These are phyloP conservation scores for Parochlus steinenii DNA, from an alignment of 2,888 invertebrate genomes.

Conservation along the genomic window DNA sequence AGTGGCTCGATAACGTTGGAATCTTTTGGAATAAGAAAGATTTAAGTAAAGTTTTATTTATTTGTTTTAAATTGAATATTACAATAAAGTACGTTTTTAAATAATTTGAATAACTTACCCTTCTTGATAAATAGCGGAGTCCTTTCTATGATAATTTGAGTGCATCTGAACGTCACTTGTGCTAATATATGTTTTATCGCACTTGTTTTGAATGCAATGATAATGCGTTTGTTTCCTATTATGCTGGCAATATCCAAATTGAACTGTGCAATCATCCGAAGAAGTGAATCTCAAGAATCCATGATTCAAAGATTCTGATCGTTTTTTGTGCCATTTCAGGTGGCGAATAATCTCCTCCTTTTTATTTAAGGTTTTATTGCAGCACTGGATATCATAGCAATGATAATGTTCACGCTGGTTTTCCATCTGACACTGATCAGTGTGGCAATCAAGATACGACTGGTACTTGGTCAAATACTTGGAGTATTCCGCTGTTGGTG, in stretches of 20 bases:
- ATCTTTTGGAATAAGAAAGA: slow-evolving; percentile 25
- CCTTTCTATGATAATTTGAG: slow-evolving; percentile 95
- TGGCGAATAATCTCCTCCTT: slow-evolving; percentile 98
- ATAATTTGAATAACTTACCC: slow-evolving; percentile 32
- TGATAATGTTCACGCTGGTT: slow-evolving; percentile 77
- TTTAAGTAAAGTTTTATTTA: background rate
- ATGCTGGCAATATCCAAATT: slow-evolving; percentile 75
- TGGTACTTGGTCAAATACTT: slow-evolving; percentile 24
- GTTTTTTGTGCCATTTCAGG: slow-evolving; percentile 98
- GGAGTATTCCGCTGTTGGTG: slow-evolving; percentile 15
- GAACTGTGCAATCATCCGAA: slow-evolving; percentile 81
- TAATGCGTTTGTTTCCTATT: slow-evolving; percentile 92
- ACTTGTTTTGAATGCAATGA: slow-evolving; percentile 88
- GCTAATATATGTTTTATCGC: slow-evolving; percentile 92
- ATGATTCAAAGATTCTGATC: slow-evolving; percentile 89
- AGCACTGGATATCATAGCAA: slow-evolving; percentile 49
- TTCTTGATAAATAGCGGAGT: slow-evolving; percentile 93
- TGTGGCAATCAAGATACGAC: slow-evolving; percentile 30
- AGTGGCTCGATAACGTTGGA: slow-evolving; percentile 88
- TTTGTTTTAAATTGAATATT: slow-evolving; percentile 1
- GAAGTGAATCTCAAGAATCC: slow-evolving; percentile 77
- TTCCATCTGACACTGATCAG: slow-evolving; percentile 25
- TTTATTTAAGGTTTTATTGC: slow-evolving; percentile 79
- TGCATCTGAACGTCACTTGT: slow-evolving; percentile 99
- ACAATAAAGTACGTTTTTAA: background rate